These are phyloP conservation scores for Rapana venosa DNA, from an alignment of 2,888 invertebrate genomes.

Conservation along the genomic window DNA sequence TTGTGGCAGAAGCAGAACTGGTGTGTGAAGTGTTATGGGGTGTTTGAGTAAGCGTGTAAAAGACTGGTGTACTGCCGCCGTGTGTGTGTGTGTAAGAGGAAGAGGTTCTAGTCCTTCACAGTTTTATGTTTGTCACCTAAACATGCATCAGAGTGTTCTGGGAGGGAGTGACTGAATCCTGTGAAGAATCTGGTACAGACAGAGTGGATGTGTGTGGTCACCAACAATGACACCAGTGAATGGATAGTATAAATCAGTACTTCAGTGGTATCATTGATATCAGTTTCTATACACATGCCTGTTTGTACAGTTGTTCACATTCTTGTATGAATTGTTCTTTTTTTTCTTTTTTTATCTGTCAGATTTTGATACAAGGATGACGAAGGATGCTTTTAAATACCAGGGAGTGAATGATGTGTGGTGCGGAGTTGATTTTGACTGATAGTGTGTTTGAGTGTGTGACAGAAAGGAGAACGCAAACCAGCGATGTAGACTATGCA, in stretches of 20 bases:
- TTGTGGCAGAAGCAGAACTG: too few species aligned
- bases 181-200: not conserved
- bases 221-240: not conserved
- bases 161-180: not conserved
- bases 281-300: too few species aligned
- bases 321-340: not conserved
- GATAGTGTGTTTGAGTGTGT: too few species aligned
- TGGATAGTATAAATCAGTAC: not conserved
- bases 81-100: not conserved
- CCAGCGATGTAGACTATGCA: too few species aligned
- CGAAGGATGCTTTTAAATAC: not conserved
- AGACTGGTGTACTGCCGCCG: too few species aligned
- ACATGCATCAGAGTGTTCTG: not conserved
- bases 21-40: too few species aligned
- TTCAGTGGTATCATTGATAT: not conserved
- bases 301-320: not conserved
- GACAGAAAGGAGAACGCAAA: too few species aligned
- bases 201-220: not conserved
- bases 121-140: not conserved
- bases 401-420: not conserved
- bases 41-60: too few species aligned
- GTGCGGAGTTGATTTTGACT: too few species aligned
- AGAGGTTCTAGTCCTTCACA: not conserved
- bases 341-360: not conserved
- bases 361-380: not conserved